These are phyloP conservation scores for Tachina grossa DNA, from an alignment of 2,888 invertebrate species.

Conservation along the genomic window DNA sequence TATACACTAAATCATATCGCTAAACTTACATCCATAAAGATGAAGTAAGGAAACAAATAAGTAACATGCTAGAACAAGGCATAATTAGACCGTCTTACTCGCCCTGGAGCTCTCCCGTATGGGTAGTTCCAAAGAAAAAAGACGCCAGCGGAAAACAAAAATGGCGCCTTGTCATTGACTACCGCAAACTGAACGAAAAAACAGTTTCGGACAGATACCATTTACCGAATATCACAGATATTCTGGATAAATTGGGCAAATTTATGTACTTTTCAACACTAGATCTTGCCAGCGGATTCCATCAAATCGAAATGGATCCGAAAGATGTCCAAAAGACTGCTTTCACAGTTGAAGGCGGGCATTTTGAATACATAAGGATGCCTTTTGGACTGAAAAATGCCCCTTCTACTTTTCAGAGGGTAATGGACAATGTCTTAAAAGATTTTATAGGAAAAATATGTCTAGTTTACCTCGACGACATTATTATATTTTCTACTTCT, in stretches of 20 bases:
- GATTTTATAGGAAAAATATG: too few relatives aligned
- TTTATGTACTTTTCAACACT: too few relatives aligned
- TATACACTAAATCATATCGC: constrained; percentile 18
- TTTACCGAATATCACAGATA: too few relatives aligned
- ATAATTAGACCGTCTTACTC: constrained; percentile 6
- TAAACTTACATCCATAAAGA: constrained; percentile 16
- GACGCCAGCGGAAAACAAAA: too few relatives aligned
- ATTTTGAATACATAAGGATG: neutral
- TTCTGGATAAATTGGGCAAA: too few relatives aligned
- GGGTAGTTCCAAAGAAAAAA: neutral
- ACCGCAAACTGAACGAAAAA: too few relatives aligned
- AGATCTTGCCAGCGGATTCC: too few relatives aligned
- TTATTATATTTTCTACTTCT: too few relatives aligned
- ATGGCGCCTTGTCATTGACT: too few relatives aligned
- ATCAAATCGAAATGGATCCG: too few relatives aligned
- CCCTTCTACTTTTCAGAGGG: neutral
- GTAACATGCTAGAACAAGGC: constrained; percentile 14
- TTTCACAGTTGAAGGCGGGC: neutral
- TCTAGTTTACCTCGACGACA: too few relatives aligned
- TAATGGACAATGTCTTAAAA: neutral
- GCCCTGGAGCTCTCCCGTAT: constrained; percentile 22
- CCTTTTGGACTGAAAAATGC: constrained; percentile 46
- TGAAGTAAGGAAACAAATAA: constrained; percentile 9
- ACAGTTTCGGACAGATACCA: too few relatives aligned
- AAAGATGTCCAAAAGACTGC: constrained; percentile 11